These are phyloP conservation scores for Esperia sulphurella DNA, from an alignment of 2,888 invertebrate species.

Conservation along the genomic window DNA sequence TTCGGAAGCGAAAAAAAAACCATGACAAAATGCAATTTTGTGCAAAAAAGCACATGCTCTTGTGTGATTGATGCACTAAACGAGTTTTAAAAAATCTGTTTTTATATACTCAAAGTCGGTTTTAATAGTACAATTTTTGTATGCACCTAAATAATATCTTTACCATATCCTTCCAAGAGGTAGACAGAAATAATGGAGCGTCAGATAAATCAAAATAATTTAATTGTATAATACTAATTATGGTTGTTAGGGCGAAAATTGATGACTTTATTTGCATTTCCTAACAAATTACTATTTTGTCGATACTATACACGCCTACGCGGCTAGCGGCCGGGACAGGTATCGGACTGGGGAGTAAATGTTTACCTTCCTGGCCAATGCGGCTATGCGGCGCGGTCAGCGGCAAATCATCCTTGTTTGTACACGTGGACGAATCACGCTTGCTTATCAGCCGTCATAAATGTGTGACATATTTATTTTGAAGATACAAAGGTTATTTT, in stretches of 20 bases:
- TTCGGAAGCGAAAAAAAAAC: slow-evolving; percentile 40
- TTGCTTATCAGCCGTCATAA: no score
- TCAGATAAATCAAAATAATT: no score
- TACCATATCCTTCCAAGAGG: no score
- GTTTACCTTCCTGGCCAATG: slow-evolving; percentile 17
- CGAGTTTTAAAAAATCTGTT: neutral
- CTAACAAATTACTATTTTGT: neutral
- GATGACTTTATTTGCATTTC: neutral
- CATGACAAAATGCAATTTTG: slow-evolving; percentile 5
- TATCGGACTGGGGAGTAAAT: slow-evolving; percentile 17
- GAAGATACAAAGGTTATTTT: no score
- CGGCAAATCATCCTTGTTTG: slow-evolving; percentile 23
- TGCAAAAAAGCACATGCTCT: neutral
- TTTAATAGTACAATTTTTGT: no score
- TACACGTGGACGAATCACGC: slow-evolving; percentile 15
- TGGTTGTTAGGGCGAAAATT: no score
- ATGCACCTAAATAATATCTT: no score
- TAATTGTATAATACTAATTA: no score
- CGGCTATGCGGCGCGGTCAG: slow-evolving; percentile 19
- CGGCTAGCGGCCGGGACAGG: neutral
- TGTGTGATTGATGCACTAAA: neutral
- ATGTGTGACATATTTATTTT: no score
- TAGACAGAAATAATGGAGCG: no score
- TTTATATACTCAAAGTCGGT: no score
- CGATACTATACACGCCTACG: neutral